Evolutionary conservation across 2,797 vertebrate species (phyloP).

Genomic region (Acridotheres tristis): DNA sequence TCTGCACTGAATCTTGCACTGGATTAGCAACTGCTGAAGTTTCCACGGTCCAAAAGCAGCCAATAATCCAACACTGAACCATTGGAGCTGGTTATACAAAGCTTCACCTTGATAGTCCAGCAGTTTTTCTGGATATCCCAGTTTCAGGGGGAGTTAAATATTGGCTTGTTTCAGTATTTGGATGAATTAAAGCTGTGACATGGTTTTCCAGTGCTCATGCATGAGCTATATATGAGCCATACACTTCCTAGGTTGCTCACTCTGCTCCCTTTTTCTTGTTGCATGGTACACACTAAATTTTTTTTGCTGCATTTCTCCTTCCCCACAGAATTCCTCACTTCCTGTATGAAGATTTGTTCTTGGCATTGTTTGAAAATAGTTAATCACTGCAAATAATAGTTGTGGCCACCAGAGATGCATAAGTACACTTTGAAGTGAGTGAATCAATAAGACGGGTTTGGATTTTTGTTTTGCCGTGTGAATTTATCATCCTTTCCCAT

Average conservation of each 20-base stretch:
- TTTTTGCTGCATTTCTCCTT: neutral
- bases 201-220: neutral
- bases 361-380: constrained; percentile 34
- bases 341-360: constrained; percentile 10
- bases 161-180: neutral
- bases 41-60: neutral
- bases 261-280: neutral
- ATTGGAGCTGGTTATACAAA: neutral
- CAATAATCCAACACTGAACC: neutral
- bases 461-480: constrained; percentile 19
- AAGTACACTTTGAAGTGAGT: constrained; percentile 44
- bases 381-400: constrained; percentile 41
- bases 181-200: neutral
- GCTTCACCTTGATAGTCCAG: neutral
- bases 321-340: neutral
- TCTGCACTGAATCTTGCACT: neutral
- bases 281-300: fast-evolving
- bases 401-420: constrained; percentile 41
- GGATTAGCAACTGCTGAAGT: neutral
- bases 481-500: neutral
- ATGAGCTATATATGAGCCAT: neutral
- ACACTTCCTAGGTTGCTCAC: neutral
- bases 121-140: neutral
- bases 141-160: neutral
- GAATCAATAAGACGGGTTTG: neutral